phyloP scores from a whole-genome alignment of 2,113 vertebrate genomes.

The Cottus gobio region DNA sequence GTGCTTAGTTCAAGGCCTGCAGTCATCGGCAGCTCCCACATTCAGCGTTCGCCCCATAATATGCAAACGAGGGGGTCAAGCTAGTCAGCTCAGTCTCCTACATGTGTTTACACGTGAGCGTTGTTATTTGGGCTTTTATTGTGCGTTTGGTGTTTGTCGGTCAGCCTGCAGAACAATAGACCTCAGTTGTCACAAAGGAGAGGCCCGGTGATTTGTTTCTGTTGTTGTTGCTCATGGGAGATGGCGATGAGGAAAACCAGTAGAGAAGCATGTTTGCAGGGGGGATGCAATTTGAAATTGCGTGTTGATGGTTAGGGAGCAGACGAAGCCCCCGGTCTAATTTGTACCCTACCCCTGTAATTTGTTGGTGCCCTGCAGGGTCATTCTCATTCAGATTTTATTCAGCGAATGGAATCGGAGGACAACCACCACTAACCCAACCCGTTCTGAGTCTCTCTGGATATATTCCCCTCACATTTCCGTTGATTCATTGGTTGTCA shows the following conservation, averaged over 20 bases:
- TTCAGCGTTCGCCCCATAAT: no score
- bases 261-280: not conserved
- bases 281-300: not conserved
- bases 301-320: not conserved
- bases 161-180: not conserved
- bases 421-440: not conserved
- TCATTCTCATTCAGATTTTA: conserved; percentile 37
- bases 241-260: not conserved
- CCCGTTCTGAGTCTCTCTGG: conserved; percentile 6
- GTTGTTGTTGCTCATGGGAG: not conserved
- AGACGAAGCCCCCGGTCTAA: not conserved
- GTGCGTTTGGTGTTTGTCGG: not conserved
- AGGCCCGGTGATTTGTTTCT: not conserved
- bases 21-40: no score
- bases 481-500: conserved; percentile 30
- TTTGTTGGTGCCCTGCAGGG: conserved; percentile 2
- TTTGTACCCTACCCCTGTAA: not conserved
- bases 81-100: no score
- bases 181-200: not conserved
- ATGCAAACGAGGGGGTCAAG: no score
- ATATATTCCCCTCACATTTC: conserved; percentile 5
- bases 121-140: not conserved
- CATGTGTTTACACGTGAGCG: no score
- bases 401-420: conserved; percentile 1
- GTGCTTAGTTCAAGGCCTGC: no score